Percentiles rank a stretch among this genome's conserved stretches.
Evolutionary conservation across 2,888 invertebrate species (phyloP).

Genomic region (Dascillus cervinus): DNA sequence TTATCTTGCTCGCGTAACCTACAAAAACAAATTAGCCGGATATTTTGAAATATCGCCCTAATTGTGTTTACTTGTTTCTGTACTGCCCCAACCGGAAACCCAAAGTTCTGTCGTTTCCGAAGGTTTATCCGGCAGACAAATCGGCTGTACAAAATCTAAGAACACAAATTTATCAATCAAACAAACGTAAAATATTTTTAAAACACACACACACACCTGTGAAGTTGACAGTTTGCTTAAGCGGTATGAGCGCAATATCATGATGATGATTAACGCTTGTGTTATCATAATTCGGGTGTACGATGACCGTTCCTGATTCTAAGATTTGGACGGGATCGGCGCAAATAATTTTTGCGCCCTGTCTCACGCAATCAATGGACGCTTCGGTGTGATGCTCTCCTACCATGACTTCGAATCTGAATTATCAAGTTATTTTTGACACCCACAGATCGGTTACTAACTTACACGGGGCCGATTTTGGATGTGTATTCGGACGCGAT

Average conservation of each 20-base stretch:
- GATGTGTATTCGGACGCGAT: slow-evolving; percentile 20
- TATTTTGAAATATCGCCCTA: slow-evolving; percentile 11
- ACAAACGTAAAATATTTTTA: not conserved
- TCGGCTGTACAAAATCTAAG: slow-evolving; percentile 34
- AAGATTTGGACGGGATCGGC: slow-evolving; percentile 39
- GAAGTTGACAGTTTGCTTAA: slow-evolving; percentile 37
- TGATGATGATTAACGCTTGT: slow-evolving; percentile 29
- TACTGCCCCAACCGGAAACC: slow-evolving; percentile 49
- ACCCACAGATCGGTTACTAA: not conserved
- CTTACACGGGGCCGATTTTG: slow-evolving; percentile 40
- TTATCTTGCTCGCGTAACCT: slow-evolving; percentile 40
- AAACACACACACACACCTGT: slow-evolving; percentile 38
- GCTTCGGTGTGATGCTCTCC: slow-evolving; percentile 45
- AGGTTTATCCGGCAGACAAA: slow-evolving; percentile 28
- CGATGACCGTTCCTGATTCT: slow-evolving; percentile 37
- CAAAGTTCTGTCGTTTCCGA: slow-evolving; percentile 21
- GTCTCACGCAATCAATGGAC: slow-evolving; percentile 41
- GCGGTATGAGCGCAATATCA: slow-evolving; percentile 46
- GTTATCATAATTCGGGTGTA: slow-evolving; percentile 41
- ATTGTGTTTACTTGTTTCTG: slow-evolving; percentile 31
- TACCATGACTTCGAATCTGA: slow-evolving; percentile 34
- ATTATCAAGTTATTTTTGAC: slow-evolving; percentile 5
- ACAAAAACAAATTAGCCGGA: slow-evolving; percentile 1
- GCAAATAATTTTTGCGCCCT: slow-evolving; percentile 36
- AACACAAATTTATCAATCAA: slow-evolving; percentile 8